Conservation (phyloP, 2,113 vertebrate genomes). For the Percina caprodes region DNA sequence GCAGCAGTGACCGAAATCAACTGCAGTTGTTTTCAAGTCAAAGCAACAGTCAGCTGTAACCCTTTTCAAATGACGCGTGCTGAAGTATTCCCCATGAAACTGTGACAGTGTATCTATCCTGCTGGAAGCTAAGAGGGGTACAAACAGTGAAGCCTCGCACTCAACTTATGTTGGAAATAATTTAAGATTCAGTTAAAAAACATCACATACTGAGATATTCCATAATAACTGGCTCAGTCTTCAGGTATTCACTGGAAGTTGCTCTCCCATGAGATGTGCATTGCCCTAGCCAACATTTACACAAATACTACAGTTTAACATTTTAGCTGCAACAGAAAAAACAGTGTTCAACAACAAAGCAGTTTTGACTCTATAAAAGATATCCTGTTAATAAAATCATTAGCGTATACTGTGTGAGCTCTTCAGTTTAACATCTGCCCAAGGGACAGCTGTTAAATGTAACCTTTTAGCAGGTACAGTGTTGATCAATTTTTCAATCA, state of each 20-base stretch:
- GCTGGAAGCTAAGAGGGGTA: neutral
- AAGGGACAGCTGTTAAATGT: neutral
- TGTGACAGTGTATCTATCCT: neutral
- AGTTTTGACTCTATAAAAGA: no score
- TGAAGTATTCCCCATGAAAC: neutral
- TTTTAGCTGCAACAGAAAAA: neutral
- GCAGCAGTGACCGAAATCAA: neutral
- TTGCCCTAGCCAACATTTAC: no score
- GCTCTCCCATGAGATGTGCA: neutral
- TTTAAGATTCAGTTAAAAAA: neutral
- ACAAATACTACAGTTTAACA: neutral
- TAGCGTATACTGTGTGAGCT: neutral
- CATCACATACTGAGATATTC: neutral
- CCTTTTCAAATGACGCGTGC: neutral
- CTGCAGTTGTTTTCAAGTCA: neutral
- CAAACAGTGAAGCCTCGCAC: neutral
- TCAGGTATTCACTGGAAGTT: neutral
- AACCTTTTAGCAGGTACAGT: no score
- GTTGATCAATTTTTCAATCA: no score
- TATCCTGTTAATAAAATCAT: neutral
- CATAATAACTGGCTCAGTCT: neutral
- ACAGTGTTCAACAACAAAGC: neutral
- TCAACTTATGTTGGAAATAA: neutral
- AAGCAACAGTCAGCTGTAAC: neutral
- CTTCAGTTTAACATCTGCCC: neutral